Percentiles rank a stretch among this genome's conserved stretches.
Evolutionary conservation across 2,113 vertebrate species (phyloP).

Genomic region (Pollachius pollachius): DNA sequence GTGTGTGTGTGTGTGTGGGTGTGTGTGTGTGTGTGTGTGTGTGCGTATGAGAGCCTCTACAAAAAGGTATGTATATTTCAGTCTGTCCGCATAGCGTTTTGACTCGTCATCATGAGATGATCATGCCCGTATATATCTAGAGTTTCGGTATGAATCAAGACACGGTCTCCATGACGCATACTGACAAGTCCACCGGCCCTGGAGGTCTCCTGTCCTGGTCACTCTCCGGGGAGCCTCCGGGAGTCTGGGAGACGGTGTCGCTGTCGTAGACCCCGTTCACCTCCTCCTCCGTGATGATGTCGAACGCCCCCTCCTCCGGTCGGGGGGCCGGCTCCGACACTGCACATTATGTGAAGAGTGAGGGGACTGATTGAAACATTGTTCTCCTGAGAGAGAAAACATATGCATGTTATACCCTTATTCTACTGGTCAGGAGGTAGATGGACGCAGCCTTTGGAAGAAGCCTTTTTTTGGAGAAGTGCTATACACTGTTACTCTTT

Average conservation of each 20-base stretch:
- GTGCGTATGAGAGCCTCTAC: neutral
- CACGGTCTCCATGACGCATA: conserved; percentile 13
- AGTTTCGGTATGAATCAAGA: no score
- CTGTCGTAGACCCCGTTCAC: conserved; percentile 86
- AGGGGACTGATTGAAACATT: no score
- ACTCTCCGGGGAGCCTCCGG: conserved; percentile 72
- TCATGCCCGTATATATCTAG: no score
- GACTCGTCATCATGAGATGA: no score
- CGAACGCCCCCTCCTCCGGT: conserved; percentile 83
- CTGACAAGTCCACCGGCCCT: conserved; percentile 78
- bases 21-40: neutral
- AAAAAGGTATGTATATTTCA: no score
- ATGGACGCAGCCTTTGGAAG: no score
- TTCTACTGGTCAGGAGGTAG: no score
- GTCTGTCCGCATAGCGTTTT: no score
- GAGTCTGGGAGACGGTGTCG: conserved; percentile 69
- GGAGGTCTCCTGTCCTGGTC: conserved; percentile 69
- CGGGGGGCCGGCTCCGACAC: conserved; percentile 66
- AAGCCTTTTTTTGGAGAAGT: no score
- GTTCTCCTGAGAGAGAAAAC: neutral
- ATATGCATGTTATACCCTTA: no score
- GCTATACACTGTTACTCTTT: no score
- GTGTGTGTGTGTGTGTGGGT: neutral
- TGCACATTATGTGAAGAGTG: conserved; percentile 10
- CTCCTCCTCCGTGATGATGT: conserved; percentile 96